These are phyloP conservation scores for Cyprinella venusta DNA, from an alignment of 2,797 vertebrate genomes.

Conservation along the genomic window DNA sequence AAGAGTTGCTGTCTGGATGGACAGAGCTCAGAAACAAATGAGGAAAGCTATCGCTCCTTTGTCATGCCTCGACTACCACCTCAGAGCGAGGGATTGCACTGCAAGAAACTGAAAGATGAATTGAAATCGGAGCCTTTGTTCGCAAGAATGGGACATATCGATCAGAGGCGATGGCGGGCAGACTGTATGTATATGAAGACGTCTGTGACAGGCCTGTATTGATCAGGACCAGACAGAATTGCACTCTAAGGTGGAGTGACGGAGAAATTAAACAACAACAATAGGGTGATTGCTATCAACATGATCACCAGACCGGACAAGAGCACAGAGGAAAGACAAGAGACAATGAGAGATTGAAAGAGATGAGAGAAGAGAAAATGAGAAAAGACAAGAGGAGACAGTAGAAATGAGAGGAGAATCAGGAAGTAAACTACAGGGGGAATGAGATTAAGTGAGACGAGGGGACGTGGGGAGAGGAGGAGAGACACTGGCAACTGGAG, in stretches of 20 bases:
- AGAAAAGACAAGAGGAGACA: background rate
- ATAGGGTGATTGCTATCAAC: conserved; percentile 3
- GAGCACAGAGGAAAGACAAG: background rate
- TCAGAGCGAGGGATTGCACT: background rate
- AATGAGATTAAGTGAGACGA: background rate
- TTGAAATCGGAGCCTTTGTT: conserved; percentile 38
- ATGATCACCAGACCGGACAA: background rate
- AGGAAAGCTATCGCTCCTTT: conserved; percentile 36
- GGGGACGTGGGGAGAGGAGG: background rate
- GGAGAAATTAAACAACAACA: conserved; percentile 22
- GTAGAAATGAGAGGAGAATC: background rate
- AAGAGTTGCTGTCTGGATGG: conserved; percentile 37
- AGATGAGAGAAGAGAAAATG: background rate
- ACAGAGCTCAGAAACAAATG: conserved; percentile 35
- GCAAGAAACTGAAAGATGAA: conserved; percentile 28
- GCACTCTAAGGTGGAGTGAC: background rate
- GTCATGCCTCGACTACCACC: conserved; percentile 16
- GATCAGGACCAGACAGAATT: conserved; percentile 17
- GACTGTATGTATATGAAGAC: conserved; percentile 24
- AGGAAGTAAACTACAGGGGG: background rate
- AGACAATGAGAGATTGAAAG: background rate
- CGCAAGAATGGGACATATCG: background rate
- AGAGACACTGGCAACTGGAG: too few relatives aligned
- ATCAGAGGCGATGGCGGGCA: background rate
- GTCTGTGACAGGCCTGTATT: conserved; percentile 7